Conservation (phyloP, 2,888 invertebrate species). For the Eremobia ochroleuca region DNA sequence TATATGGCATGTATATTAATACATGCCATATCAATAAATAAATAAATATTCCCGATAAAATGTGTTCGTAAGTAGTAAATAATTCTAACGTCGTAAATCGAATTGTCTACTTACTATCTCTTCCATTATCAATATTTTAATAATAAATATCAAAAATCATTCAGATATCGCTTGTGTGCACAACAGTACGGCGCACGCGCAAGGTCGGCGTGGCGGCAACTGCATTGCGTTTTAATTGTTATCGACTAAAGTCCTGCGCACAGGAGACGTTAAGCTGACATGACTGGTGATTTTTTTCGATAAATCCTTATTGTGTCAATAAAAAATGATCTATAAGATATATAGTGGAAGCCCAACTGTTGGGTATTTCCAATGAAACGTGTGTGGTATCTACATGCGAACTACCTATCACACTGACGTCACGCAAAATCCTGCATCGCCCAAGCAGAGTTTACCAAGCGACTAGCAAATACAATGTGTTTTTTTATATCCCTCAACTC, state of each 20-base stretch:
- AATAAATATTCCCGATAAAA: too few species aligned
- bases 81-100: slow-evolving; percentile 7
- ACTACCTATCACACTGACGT: neutral
- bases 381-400: neutral
- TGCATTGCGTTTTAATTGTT: slow-evolving; percentile 73
- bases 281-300: neutral
- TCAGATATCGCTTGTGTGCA: slow-evolving; percentile 35
- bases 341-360: neutral
- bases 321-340: neutral
- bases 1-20: too few species aligned
- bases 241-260: slow-evolving; percentile 58
- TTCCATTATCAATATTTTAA: slow-evolving; percentile 17
- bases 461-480: too few species aligned
- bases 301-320: neutral
- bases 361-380: neutral
- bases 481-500: too few species aligned
- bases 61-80: neutral
- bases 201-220: slow-evolving; percentile 59
- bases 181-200: slow-evolving; percentile 54
- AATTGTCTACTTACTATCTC: slow-evolving; percentile 15
- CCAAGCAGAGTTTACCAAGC: too few species aligned
- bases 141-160: slow-evolving; percentile 3
- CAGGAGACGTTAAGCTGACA: neutral
- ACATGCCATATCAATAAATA: too few species aligned
- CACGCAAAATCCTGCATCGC: too few species aligned